These are phyloP conservation scores for Astreopora myriophthalma DNA, from an alignment of 64 coral and sea anemone genomes.

Conservation along the genomic window DNA sequence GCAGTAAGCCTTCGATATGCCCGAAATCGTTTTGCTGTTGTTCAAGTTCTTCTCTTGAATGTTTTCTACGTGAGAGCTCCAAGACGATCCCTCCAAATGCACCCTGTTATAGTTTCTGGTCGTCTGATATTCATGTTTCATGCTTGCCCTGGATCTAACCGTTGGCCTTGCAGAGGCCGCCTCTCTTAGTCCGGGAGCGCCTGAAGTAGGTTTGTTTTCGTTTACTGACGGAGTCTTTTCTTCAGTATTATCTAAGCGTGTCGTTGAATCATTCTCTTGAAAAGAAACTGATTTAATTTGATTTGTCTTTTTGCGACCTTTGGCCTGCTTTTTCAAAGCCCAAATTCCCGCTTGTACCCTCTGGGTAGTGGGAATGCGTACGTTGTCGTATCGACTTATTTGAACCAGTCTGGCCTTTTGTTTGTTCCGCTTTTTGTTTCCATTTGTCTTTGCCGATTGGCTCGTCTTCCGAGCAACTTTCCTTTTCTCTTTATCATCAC, in stretches of 20 bases:
- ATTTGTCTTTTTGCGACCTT: not conserved
- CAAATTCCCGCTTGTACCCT: slow-evolving; percentile 10
- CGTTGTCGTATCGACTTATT: slow-evolving; percentile 4
- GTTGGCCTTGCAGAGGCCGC: not conserved
- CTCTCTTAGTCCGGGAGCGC: not conserved
- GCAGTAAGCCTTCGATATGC: slow-evolving; percentile 37
- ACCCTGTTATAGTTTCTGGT: not conserved
- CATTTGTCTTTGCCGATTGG: not conserved
- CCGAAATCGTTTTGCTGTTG: not conserved
- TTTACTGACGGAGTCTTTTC: not conserved
- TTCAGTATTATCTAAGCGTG: not conserved
- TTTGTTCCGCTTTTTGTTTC: not conserved
- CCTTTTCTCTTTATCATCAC: not conserved
- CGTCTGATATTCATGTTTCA: slow-evolving; percentile 6
- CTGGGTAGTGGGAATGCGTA: not conserved
- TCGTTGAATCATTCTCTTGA: not conserved
- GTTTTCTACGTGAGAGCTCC: slow-evolving; percentile 43
- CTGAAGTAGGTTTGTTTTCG: not conserved
- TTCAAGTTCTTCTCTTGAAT: slow-evolving; percentile 41
- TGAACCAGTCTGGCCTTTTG: not conserved
- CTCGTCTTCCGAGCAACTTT: not conserved
- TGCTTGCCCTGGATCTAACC: slow-evolving; percentile 12
- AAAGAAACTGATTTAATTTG: slow-evolving; percentile 10
- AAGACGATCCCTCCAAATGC: slow-evolving; percentile 8
- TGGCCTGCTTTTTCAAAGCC: slow-evolving; percentile 37